Evolutionary conservation across 2,888 invertebrate genomes (phyloP), one percentile per base, ranked within the genome.

Genomic region (Troilus luridus): DNA sequence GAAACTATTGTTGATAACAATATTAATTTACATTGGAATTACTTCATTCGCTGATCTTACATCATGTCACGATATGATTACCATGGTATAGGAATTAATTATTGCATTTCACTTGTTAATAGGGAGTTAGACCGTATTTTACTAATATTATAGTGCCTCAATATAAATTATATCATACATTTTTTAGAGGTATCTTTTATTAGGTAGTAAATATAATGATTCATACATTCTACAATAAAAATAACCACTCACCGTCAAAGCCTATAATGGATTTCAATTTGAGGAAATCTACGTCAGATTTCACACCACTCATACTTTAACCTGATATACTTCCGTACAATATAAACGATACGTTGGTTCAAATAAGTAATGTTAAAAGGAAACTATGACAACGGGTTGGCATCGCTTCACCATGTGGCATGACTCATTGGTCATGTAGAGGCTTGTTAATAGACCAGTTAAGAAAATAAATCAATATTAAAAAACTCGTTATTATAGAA

Each of bases 231-330:
- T 17, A 14, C n/a, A 64, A 64, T 10, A 64, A n/a, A 8, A 64
- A 64, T n/a, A n/a, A 64, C 0, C 64, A 93, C 94, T 94, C 94
- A 97, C 97, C 98, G 94, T 97, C 97, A 94, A 97, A 97, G 89
- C 97, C 97, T 93, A 98, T 97, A 92, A 97, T 96, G 88, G 96
- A 96, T 91, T 95, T 95, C 9, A 97, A 94, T 93, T 96, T 95
- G 91, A 98, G 95, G 93, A 95, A 95, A 93, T 95, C 95, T 1
- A 96, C 95, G 24, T 92, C 92, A 67, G 24, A 14, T 91, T 92
- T 91, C 9, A 77, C 27, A 11, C 54, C 56, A 59, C 59, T 59
- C 88, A 88, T 88, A 60, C 19, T 62, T 60, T 19, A 27, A 56
- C 58, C 19, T 17, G 5, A 24, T 27, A 88, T 21, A 11, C 62